These are phyloP conservation scores for Platypus cylindrus DNA, from an alignment of 2,888 invertebrate genomes.

Conservation along the genomic window DNA sequence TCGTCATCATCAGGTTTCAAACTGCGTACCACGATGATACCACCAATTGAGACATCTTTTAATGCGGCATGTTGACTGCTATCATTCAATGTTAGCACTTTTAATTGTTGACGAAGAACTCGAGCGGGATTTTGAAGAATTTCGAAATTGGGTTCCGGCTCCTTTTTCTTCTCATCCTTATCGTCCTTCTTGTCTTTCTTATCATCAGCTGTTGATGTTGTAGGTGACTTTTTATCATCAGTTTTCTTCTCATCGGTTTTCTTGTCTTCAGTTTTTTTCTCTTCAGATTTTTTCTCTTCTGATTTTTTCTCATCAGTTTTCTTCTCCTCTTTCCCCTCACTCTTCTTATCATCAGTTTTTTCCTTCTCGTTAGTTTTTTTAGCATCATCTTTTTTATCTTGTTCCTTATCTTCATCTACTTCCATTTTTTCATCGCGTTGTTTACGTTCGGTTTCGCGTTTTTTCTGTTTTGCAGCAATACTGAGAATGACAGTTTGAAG, in stretches of 20 bases:
- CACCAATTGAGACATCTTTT: constrained; percentile 89
- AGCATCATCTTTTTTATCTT: constrained; percentile 20
- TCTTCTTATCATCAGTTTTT: constrained; percentile 34
- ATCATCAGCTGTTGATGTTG: constrained; percentile 23
- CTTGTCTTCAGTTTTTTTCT: constrained; percentile 30
- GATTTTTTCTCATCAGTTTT: constrained; percentile 31
- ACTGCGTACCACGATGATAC: constrained; percentile 90
- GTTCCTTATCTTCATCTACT: constrained; percentile 27
- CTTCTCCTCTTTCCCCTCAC: constrained; percentile 34
- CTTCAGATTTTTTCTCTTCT: constrained; percentile 30
- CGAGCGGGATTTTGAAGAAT: constrained; percentile 90
- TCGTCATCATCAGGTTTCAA: constrained; percentile 50
- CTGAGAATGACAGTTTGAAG: constrained; percentile 96
- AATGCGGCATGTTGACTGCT: constrained; percentile 70
- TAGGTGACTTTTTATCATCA: constrained; percentile 30
- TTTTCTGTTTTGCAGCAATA: constrained; percentile 85
- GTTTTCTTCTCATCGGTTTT: constrained; percentile 30
- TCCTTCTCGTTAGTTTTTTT: constrained; percentile 33
- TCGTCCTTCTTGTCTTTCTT: constrained; percentile 36
- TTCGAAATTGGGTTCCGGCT: constrained; percentile 87
- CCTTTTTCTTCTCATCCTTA: constrained; percentile 53
- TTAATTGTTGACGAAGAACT: constrained; percentile 82
- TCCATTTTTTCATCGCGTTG: constrained; percentile 68
- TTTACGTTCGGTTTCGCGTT: constrained; percentile 63
- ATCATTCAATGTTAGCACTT: constrained; percentile 65